Base-by-base conservation (phyloP, 1,140 invertebrate genomes). In the Dryas iulia region DNA sequence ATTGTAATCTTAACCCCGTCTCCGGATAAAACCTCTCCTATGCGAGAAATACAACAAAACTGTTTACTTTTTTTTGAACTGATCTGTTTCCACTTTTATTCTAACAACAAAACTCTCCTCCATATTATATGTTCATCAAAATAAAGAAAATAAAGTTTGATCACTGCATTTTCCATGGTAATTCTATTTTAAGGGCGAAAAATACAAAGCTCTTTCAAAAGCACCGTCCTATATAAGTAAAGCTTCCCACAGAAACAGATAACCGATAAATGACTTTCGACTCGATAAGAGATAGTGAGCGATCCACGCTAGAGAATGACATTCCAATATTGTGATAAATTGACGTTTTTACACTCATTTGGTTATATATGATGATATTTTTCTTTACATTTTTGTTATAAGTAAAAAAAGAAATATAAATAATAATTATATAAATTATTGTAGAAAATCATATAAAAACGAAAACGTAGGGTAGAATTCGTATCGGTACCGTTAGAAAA, bases 191-290 rank as follows among this genome's bases (percentile, higher is more conserved):
- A 54, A 54, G 23, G 2, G n/a, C 7, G 14, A n/a, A 35, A 35
- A 39, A 35, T 18, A 39, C 14, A 39, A 39, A 8, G 35, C 35
- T 39, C n/a, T 39, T 39, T 39, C 35, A 6, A 39, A 0, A 39
- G 35, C 35, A 14, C 6, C 35, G n/a, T 39, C 14, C 12, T n/a
- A 1, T 39, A n/a, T n/a, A 12, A 30, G 52, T 53, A 63, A 24
- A 11, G 2, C 18, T 21, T 54, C n/a, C n/a, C 18, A 14, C n/a
- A 53, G 63, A 65, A 65, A 65, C 53, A 58, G 30, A 57, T 65
- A 57, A 58, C 56, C 30, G 54, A 65, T 58, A 65, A 65, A 65
- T 65, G 63, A 65, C 54, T 65, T 65, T 65, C 54, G 54, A 63
- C 47, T 63, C 31, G 60, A 63, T 63, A 63, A 63, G 60, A 63